These are phyloP conservation scores for Sebastes wilsoni DNA, from an alignment of 2,797 vertebrate genomes.

Conservation along the genomic window DNA sequence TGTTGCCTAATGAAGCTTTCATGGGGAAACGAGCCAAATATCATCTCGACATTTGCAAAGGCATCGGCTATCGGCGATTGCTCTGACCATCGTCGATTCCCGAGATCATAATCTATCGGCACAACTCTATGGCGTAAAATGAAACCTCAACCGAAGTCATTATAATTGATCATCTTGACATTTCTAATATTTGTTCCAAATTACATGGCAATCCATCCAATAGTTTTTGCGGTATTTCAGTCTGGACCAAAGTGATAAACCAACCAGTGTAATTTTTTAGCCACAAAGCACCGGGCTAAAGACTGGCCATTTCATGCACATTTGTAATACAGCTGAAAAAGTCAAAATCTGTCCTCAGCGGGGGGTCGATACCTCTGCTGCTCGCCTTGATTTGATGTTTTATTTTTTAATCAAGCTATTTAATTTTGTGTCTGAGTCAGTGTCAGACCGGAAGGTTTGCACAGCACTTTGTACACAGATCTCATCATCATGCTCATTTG, in stretches of 20 bases:
- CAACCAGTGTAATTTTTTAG: background rate
- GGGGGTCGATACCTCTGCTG: background rate
- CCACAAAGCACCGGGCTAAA: background rate
- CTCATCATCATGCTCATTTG: conserved; percentile 64
- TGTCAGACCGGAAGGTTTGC: conserved; percentile 35
- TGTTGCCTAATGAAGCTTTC: too few species aligned
- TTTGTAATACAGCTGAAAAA: background rate
- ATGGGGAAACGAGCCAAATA: too few species aligned
- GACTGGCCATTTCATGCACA: background rate
- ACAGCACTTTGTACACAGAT: conserved; percentile 43
- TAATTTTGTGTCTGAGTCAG: too few species aligned
- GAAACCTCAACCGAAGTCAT: background rate
- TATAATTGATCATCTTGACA: background rate
- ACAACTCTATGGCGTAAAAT: too few species aligned
- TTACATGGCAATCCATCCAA: background rate
- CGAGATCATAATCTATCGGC: too few species aligned
- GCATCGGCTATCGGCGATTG: too few species aligned
- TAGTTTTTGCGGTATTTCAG: background rate
- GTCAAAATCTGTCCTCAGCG: background rate
- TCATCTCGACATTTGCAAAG: too few species aligned
- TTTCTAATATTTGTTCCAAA: background rate
- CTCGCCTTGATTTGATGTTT: conserved; percentile 40
- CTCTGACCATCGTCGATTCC: too few species aligned
- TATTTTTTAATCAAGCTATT: conserved; percentile 29
- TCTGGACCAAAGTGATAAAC: too few species aligned